Evolutionary conservation across 2,888 invertebrate genomes (phyloP).

Genomic region (Dasypogon diadema): DNA sequence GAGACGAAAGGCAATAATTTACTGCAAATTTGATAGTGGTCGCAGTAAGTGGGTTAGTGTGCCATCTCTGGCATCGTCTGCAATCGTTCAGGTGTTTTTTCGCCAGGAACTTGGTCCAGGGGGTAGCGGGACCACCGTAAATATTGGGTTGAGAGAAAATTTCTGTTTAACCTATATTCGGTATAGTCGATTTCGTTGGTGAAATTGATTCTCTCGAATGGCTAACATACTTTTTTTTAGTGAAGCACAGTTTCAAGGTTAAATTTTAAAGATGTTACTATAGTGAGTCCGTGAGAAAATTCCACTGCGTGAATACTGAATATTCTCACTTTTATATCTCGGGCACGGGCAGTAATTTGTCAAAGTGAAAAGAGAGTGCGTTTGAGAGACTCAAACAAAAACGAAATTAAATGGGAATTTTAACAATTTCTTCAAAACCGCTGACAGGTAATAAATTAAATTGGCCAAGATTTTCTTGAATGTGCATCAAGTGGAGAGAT

Average conservation of each 20-base stretch:
- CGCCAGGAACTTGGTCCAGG: background rate
- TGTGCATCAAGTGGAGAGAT: too few relatives aligned
- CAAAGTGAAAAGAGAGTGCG: too few relatives aligned
- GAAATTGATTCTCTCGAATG: constrained; percentile 41
- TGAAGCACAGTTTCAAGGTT: constrained; percentile 35
- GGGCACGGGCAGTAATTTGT: background rate
- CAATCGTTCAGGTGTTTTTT: constrained; percentile 45
- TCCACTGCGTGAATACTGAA: background rate
- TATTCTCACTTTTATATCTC: background rate
- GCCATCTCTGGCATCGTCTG: constrained; percentile 35
- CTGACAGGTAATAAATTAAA: too few relatives aligned
- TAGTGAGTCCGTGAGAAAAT: background rate
- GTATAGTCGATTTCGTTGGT: constrained; percentile 42
- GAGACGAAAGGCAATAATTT: background rate
- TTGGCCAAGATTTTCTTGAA: too few relatives aligned
- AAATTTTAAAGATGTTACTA: constrained; percentile 21
- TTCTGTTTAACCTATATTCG: constrained; percentile 51
- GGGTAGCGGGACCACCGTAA: constrained; percentile 32
- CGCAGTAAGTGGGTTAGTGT: constrained; percentile 33
- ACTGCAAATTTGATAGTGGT: background rate
- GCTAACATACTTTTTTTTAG: constrained; percentile 25
- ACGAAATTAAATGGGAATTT: too few relatives aligned
- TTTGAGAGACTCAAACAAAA: too few relatives aligned
- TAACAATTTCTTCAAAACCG: too few relatives aligned
- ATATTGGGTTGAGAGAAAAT: constrained; percentile 48